These are phyloP conservation scores for Terrapene triunguis DNA, from an alignment of 2,113 vertebrate genomes.

Conservation along the genomic window DNA sequence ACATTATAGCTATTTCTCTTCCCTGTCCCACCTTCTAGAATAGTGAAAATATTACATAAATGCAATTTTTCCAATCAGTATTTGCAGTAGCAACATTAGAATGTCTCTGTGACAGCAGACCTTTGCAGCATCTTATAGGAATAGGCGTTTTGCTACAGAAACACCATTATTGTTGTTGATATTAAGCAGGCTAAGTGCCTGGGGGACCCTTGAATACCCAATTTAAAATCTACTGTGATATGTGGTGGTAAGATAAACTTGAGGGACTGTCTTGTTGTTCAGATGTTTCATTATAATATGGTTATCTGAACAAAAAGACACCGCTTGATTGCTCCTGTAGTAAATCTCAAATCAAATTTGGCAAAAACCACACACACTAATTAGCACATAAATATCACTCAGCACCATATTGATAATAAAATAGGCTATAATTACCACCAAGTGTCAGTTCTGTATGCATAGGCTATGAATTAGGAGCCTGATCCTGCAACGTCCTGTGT, in stretches of 20 bases:
- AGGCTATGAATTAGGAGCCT: background rate
- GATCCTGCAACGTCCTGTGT: background rate
- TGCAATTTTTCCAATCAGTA: background rate
- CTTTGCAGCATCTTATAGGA: background rate
- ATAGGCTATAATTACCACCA: background rate
- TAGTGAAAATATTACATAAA: background rate
- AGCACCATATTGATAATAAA: background rate
- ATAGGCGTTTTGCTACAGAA: background rate
- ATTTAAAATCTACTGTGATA: background rate
- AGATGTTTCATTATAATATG: background rate
- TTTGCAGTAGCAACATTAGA: background rate
- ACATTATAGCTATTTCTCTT: background rate
- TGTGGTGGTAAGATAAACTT: slow-evolving; percentile 56
- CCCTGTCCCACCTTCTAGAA: background rate
- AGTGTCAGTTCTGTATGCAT: background rate
- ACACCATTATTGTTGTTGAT: background rate
- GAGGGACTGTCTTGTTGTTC: background rate
- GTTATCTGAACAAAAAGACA: background rate
- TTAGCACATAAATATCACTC: slow-evolving; percentile 5
- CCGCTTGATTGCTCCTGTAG: background rate
- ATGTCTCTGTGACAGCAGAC: background rate
- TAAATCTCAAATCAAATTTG: background rate
- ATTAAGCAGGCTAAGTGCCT: background rate
- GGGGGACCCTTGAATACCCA: background rate
- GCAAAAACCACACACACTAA: background rate